phyloP scores from a whole-genome alignment of 2,113 vertebrate genomes.

The Malaclemys terrapin region DNA sequence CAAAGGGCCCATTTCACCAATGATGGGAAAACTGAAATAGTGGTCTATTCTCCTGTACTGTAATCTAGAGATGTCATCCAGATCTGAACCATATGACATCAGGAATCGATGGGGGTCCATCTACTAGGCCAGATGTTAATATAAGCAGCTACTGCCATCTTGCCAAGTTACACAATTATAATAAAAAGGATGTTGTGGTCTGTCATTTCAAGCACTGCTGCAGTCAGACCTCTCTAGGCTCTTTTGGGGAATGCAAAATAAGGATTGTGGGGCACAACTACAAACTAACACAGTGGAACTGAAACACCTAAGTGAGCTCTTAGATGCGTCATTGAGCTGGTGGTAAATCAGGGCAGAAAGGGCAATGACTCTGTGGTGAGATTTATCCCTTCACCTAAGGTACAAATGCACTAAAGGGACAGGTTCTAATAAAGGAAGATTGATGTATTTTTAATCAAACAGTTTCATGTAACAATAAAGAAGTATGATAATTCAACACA shows the following conservation, averaged over 20 bases:
- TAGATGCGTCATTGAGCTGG: background rate
- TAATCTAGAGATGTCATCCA: background rate
- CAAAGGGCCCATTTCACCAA: background rate
- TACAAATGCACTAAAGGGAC: accelerated
- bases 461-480: background rate
- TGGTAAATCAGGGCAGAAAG: background rate
- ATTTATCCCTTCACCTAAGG: background rate
- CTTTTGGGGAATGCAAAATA: background rate
- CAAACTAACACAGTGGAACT: background rate
- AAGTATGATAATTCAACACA: background rate
- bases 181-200: background rate
- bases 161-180: background rate
- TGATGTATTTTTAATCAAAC: background rate
- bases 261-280: background rate
- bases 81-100: background rate
- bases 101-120: background rate
- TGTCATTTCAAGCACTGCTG: background rate
- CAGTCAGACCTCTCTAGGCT: background rate
- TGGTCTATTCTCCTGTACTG: background rate
- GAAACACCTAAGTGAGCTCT: background rate
- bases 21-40: background rate
- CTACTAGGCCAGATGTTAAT: background rate
- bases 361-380: background rate
- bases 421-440: background rate
- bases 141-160: background rate